A percentile compares a stretch with the other conserved stretches of the same genome.
Evolutionary conservation across 2,797 vertebrate species (phyloP).

Genomic region (Sardinella longiceps): DNA sequence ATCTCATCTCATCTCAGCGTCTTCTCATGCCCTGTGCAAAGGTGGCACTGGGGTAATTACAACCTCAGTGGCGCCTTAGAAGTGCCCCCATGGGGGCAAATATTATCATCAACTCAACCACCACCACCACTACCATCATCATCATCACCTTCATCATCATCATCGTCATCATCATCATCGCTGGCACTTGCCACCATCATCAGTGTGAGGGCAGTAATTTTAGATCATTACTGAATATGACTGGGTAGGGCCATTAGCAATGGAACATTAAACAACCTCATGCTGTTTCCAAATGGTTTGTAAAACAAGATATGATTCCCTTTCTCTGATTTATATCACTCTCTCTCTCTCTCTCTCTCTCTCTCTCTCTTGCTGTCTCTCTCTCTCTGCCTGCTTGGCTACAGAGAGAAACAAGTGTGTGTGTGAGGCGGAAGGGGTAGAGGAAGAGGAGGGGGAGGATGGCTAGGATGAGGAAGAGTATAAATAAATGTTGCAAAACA

Average conservation of each 20-base stretch:
- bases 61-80: constrained; percentile 64
- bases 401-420: constrained; percentile 5
- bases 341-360: no score
- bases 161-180: constrained; percentile 62
- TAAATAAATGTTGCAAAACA: not conserved
- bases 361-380: no score
- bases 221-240: constrained; percentile 79
- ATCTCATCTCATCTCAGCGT: constrained; percentile 1
- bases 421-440: not conserved
- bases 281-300: constrained; percentile 73
- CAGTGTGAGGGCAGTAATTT: constrained; percentile 70
- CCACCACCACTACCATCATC: not conserved
- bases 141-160: constrained; percentile 52
- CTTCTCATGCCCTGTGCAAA: constrained; percentile 29
- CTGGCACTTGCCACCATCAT: constrained; percentile 39
- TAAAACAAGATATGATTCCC: constrained; percentile 79
- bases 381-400: no score
- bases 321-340: constrained; percentile 66
- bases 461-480: constrained; percentile 18
- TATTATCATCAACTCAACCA: not conserved
- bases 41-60: constrained; percentile 63
- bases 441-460: constrained; percentile 25
- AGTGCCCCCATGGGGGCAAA: constrained; percentile 69
- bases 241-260: constrained; percentile 79
- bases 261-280: constrained; percentile 78